These are phyloP conservation scores for Amphiprion percula DNA, from an alignment of 2,113 vertebrate genomes.

Conservation along the genomic window DNA sequence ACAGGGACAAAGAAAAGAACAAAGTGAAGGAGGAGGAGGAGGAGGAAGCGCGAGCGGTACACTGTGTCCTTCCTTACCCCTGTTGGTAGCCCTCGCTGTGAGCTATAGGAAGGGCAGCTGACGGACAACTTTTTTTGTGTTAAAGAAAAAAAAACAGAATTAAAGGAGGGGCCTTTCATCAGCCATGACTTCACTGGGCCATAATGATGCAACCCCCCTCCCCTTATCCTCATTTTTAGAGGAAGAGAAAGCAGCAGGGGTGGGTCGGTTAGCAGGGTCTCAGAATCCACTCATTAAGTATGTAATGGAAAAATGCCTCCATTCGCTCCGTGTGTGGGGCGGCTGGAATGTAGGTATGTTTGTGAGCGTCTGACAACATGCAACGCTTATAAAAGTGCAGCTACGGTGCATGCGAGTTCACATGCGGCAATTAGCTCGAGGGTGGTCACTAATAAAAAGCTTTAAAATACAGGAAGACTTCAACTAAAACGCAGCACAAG, in stretches of 20 bases:
- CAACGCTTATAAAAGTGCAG: conserved; percentile 66
- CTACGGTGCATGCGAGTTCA: conserved; percentile 29
- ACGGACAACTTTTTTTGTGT: conserved; percentile 49
- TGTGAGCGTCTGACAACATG: conserved; percentile 70
- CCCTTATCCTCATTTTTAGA: conserved; percentile 68
- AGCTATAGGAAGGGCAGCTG: conserved; percentile 56
- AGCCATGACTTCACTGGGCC: conserved; percentile 77
- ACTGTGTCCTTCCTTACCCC: conserved; percentile 47
- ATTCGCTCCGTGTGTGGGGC: conserved; percentile 75
- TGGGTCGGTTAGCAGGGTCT: conserved; percentile 49
- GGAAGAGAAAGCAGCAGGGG: conserved; percentile 83
- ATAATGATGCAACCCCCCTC: conserved; percentile 74
- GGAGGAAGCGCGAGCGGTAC: conserved; percentile 33
- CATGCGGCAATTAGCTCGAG: conserved; percentile 11
- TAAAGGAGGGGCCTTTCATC: conserved; percentile 65
- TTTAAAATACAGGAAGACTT: conserved; percentile 53
- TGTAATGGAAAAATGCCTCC: conserved; percentile 85
- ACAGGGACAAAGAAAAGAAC: conserved; percentile 56
- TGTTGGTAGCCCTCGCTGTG: conserved; percentile 47
- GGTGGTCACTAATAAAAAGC: conserved; percentile 57
- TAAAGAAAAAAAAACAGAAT: neutral
- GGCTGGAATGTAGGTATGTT: conserved; percentile 73
- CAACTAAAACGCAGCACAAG: conserved; percentile 17
- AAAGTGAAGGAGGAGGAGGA: conserved; percentile 17
- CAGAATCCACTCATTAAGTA: conserved; percentile 82